Percentiles rank a stretch among this genome's conserved stretches.
Evolutionary conservation across 1,140 invertebrate species (phyloP).

Genomic region (Pogonomyrmex californicus): DNA sequence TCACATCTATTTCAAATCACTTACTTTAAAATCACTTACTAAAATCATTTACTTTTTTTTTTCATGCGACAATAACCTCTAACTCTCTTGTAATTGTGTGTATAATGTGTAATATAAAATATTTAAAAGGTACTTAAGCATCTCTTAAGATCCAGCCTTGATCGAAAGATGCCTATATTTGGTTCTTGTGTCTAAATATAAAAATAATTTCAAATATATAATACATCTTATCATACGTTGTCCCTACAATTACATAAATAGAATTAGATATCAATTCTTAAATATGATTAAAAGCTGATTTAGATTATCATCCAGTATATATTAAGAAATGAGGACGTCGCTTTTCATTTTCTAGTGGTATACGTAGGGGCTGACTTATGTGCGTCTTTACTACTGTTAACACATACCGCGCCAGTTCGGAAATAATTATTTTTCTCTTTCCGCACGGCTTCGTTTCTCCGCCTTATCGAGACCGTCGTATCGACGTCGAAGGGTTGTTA

Average conservation of each 20-base stretch:
- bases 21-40: neutral
- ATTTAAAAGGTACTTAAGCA: too few relatives aligned
- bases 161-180: too few relatives aligned
- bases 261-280: neutral
- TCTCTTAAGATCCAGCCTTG: too few relatives aligned
- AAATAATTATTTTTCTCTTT: slow-evolving; percentile 66
- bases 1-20: slow-evolving; percentile 13
- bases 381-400: slow-evolving; percentile 38
- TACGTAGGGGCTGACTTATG: slow-evolving; percentile 26
- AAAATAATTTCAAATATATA: neutral
- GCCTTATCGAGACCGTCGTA: slow-evolving; percentile 58
- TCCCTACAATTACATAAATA: neutral
- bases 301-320: neutral
- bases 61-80: neutral
- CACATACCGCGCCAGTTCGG: slow-evolving; percentile 6
- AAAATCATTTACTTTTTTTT: slow-evolving; percentile 6
- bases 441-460: slow-evolving; percentile 52
- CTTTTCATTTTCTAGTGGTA: neutral
- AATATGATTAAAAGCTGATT: neutral
- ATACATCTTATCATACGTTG: neutral
- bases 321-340: neutral
- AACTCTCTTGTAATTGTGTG: neutral
- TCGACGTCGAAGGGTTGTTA: slow-evolving; percentile 67
- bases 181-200: too few relatives aligned
- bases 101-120: too few relatives aligned